phyloP scores from a whole-genome alignment of 2,888 invertebrate species.

The Cantharis rufa region DNA sequence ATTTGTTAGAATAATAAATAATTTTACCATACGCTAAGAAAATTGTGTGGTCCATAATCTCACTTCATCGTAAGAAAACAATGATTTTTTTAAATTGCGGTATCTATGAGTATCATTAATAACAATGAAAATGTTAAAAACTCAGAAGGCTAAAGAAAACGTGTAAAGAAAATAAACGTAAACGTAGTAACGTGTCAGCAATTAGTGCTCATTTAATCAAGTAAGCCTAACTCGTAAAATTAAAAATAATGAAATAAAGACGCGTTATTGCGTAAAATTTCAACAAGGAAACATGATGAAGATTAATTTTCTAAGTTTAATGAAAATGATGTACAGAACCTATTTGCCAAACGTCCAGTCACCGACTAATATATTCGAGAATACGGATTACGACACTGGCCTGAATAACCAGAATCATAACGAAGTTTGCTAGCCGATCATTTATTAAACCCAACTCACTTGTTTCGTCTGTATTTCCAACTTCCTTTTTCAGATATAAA shows the following conservation, averaged over 20 bases:
- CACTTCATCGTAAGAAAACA: background rate
- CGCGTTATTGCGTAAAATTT: slow-evolving; percentile 7
- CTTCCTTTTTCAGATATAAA: background rate
- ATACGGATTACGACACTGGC: slow-evolving; percentile 12
- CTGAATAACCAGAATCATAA: slow-evolving; percentile 20
- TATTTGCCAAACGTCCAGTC: slow-evolving; percentile 21
- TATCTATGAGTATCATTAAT: background rate
- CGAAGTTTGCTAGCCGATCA: slow-evolving; percentile 12
- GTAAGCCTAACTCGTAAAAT: background rate
- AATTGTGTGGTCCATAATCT: background rate
- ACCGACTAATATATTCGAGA: slow-evolving; percentile 12
- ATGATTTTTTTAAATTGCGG: background rate
- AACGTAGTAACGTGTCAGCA: background rate
- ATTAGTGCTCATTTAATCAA: background rate
- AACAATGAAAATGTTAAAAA: background rate
- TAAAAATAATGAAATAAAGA: slow-evolving; percentile 3
- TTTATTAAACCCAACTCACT: slow-evolving; percentile 5
- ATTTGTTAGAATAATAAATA: no score
- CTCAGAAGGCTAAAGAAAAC: background rate
- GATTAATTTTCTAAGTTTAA: slow-evolving; percentile 20
- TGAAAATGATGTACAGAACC: slow-evolving; percentile 18
- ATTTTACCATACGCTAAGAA: no score
- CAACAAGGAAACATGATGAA: slow-evolving; percentile 7
- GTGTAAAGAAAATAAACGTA: background rate
- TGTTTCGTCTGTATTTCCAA: slow-evolving; percentile 5